Base-by-base conservation (phyloP, 2,113 vertebrate genomes). In the Tachuris rubrigastra region DNA sequence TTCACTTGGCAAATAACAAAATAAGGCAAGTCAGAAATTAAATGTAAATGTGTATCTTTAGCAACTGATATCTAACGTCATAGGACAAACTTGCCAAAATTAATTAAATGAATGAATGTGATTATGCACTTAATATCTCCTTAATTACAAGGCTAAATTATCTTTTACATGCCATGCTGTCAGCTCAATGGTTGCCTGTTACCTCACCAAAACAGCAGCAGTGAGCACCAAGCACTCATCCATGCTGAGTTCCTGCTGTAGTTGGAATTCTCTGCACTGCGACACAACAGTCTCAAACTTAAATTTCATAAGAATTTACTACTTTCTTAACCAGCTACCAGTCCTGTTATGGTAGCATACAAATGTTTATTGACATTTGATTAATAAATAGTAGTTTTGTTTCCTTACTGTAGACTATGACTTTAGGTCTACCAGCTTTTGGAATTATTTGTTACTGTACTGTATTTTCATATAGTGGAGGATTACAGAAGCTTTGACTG, bases 81-180 rank as follows among this genome's bases (percentile, higher is more conserved):
- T 52, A 92, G 58, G 80, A 93, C 30, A 92, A 94, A 95, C 80
- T 92, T 90, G 82, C 90, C 80, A 93, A 94, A 96, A 39, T 95
- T 95, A 96, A 97, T 95, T 95, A 97, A 96, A 90, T 59, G 33
- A 86, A 82, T 90, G 87, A 92, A 94, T 78, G 84, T 4, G 20
- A 97, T 97, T 90, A 95, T 93, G 83, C 21, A 81, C 62, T 95
- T 96, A 93, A 88, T 95, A 96, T 87, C 72, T 89, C 80, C 63
- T 68, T 96, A 97, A 96, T 95, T 96, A 86, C 84, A 88, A 84
- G 63, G 59, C 55, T 82, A 87, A 90, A 97, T 92, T 92, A 65
- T 92, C 83, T 85, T 88, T 93, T 78, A 79, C 42, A 37, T 83
- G 46, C 47, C 12, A 0, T 1, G 4, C 55, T 93, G 17, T 33